A percentile compares a stretch with the other conserved stretches of the same genome.
Conservation (phyloP, 2,888 invertebrate species). For the Acanthosepion lycidas region DNA sequence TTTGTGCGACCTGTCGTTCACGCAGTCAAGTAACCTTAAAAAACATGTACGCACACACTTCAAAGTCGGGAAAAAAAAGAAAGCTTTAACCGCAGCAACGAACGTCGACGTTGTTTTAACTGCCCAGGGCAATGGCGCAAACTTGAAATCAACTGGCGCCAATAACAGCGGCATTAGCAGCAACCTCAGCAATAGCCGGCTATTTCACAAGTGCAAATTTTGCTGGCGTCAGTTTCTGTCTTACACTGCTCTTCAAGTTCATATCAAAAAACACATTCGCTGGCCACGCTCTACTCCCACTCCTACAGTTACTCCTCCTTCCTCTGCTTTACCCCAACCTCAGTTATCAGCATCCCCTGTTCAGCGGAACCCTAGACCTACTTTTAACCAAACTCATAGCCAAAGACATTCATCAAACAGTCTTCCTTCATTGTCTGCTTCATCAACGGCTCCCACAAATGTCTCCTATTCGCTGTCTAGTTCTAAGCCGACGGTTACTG, state of each 20-base stretch:
- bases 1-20: conserved; percentile 55
- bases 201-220: conserved; percentile 34
- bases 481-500: background rate
- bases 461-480: background rate
- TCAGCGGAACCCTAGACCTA: background rate
- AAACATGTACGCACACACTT: conserved; percentile 58
- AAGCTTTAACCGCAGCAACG: background rate
- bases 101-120: background rate
- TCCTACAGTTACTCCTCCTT: background rate
- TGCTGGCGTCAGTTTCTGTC: conserved; percentile 39
- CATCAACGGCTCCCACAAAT: background rate
- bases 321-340: no score
- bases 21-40: conserved; percentile 57
- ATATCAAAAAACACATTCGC: conserved; percentile 35
- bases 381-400: background rate
- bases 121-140: background rate
- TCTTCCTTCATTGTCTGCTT: background rate
- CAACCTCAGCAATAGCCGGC: background rate
- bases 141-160: background rate
- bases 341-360: background rate
- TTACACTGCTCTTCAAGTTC: background rate
- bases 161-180: background rate
- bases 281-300: no score
- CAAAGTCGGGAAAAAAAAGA: background rate
- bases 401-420: background rate